Evolutionary conservation across 2,888 invertebrate genomes (phyloP), one percentile per base, ranked within the genome.

Genomic region (Tortricodes alternella): DNA sequence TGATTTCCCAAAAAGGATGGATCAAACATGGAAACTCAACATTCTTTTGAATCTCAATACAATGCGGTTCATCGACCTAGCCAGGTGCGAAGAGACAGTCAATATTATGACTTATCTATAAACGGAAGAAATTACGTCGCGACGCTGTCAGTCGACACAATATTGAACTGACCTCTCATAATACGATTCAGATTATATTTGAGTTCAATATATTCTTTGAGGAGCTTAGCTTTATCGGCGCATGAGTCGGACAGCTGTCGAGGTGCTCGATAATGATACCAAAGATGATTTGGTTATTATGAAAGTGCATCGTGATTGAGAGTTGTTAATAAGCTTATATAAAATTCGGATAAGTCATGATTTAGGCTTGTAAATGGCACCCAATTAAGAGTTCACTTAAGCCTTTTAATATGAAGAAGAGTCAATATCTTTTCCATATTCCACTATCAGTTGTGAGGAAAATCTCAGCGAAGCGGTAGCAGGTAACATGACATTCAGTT

Each of bases 131-230:
- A 85, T 84, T 83, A 80, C 71, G 70, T 74, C 69, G 70, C 71
- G 74, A 75, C 73, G 74, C 71, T 73, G 76, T 78, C 81, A 77
- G 78, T 78, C 77, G 73, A 68, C 64, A 66, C 65, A 73, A 71
- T 72, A 79, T 70, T 67, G 70, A 76, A 83, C 88, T 87, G 86
- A 89, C 88, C 89, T 87, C 74, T 79, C 85, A 84, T 82, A 85
- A 88, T 80, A 67, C 74, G 73, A 63, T 71, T 73, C 75, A 81
- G 78, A 86, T 87, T 86, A 77, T 76, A 66, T 73, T 65, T 63
- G 60, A 71, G 68, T 73, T 68, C 73, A 74, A 78, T 77, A 70
- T 66, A 60, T 65, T 73, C 66, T 65, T 76, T 73, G 76, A 78
- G 77, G 70, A 73, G 61, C 70, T 73, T 73, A 75, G 74, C 78